phyloP scores from a whole-genome alignment of 2,113 vertebrate genomes.

The Limanda limanda region DNA sequence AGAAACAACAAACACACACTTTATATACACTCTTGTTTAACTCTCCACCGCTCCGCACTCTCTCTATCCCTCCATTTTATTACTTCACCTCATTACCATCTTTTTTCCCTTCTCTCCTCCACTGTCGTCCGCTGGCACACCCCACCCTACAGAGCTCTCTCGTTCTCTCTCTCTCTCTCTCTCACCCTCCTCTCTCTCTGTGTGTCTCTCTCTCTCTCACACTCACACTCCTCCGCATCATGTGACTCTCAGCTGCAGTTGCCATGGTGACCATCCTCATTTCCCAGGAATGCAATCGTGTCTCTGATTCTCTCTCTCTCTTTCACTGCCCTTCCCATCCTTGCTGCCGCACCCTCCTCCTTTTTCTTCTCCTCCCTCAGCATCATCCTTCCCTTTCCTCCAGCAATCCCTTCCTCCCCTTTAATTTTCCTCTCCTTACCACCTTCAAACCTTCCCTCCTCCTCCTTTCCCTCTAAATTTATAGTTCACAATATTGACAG shows the following conservation, averaged over 20 bases:
- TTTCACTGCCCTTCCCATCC: conserved; percentile 41
- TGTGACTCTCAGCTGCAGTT: conserved; percentile 84
- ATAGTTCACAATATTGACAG: background rate
- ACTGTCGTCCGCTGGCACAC: conserved; percentile 14
- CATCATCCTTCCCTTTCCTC: conserved; percentile 23
- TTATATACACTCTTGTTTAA: background rate
- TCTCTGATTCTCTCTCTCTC: conserved; percentile 55
- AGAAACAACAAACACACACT: background rate
- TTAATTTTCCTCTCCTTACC: background rate
- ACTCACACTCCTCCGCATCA: conserved; percentile 76
- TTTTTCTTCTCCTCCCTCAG: conserved; percentile 23
- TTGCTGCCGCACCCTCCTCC: conserved; percentile 47
- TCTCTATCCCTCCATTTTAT: background rate
- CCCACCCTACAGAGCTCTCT: conserved; percentile 42
- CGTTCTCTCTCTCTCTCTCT: conserved; percentile 23
- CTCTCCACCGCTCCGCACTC: background rate
- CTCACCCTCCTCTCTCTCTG: conserved; percentile 56
- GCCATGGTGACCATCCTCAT: conserved; percentile 81
- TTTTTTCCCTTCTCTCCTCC: conserved; percentile 29
- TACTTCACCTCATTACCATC: conserved; percentile 42
- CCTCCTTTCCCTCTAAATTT: background rate
- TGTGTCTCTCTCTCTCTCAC: conserved; percentile 29
- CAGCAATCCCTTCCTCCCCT: background rate
- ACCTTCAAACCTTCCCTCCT: background rate
- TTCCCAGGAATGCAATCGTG: conserved; percentile 79